Evolutionary conservation across 2,797 vertebrate species (phyloP), one percentile per base, ranked within the genome.

Genomic region (Leucoraja ocellata): DNA sequence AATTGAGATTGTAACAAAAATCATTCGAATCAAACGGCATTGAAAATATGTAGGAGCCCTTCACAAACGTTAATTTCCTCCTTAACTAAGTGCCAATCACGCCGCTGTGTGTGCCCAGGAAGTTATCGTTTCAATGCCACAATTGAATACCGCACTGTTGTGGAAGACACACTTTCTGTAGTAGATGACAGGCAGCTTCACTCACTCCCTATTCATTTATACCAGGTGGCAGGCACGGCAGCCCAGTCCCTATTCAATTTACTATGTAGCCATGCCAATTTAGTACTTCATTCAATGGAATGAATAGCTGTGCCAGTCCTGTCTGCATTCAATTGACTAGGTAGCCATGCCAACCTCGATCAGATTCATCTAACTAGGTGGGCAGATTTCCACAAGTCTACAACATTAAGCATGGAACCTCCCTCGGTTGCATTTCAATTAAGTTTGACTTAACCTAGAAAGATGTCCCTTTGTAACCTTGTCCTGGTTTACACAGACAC

Each of bases 341-440:
- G 84, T 36, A 88, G 63, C 63, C 32, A 68, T 88, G 84, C 84
- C 84, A 88, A 88, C 63, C 61, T 18, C 32, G 14, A 63, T 32
- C n/a, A 88, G 32, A 88, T 68, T 68, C 84, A 88, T 36, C 14
- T 4, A 63, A 63, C 32, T 88, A 23, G n/a, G 32, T 21, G n/a
- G 71, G 63, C 63, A 88, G n/a, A 68, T 88, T 88, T 88, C 61
- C 84, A 88, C 21, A 88, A 88, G 84, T 88, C 36, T 36, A 88
- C 84, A 21, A 88, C 21, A 65, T 88, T 36, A 68, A 36, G 63
- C 84, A 36, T 88, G 84, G 68, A 65, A 36, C 32, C 14, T n/a
- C 23, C 58, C 54, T 68, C n/a, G 68, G n/a, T 68, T 68, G n/a
- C 84, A 68, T 68, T 88, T 88, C 32, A 8, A 36, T 88, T 32